Evolutionary conservation across 2,888 invertebrate species (phyloP), one percentile per base, ranked within the genome.

Genomic region (Periphyllus acericola): DNA sequence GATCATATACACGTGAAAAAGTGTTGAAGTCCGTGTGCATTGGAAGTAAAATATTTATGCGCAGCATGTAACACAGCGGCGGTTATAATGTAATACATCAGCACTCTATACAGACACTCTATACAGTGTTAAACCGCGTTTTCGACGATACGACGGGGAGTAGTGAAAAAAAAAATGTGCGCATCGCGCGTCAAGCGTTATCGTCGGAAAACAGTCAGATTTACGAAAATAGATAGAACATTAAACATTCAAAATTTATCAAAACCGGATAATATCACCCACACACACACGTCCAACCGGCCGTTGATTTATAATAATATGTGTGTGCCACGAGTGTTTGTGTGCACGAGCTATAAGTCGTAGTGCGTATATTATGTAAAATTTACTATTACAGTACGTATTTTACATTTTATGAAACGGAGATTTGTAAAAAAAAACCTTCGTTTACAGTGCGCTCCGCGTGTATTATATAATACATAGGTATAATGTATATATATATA

Each of bases 151-250:
- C 68, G 21, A 21, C 46, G 14, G 14, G 46, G 46, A 46, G 46
- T 1, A 14, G 60, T 60, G 8, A 25, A 60, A 25, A 21, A 25
- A 25, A 60, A 21, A 36, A 34, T 8, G 34, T 32, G 19, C 72
- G 19, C 34, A 14, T 46, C 46, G 34, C 72, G 25, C 34, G 21
- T 21, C 36, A 32, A 6, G n/a, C n/a, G 80, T 80, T 80, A 80
- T 80, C 80, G 80, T 19, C 29, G 40, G 29, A 80, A 80, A 80
- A 80, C 80, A 80, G 80, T 29, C 36, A 40, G 66, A 66, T 80
- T 66, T 66, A 5, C n/a, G 25, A 40, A 74, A 74, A 36, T 1
- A 74, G 36, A 74, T 36, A 36, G 21, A 72, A 34, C 4, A 32
- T 32, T 46, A 11, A 46, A 46, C 46, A 46, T 46, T 14, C 46